Conservation (phyloP, 2,113 vertebrate genomes). For the Trichechus manatus region DNA sequence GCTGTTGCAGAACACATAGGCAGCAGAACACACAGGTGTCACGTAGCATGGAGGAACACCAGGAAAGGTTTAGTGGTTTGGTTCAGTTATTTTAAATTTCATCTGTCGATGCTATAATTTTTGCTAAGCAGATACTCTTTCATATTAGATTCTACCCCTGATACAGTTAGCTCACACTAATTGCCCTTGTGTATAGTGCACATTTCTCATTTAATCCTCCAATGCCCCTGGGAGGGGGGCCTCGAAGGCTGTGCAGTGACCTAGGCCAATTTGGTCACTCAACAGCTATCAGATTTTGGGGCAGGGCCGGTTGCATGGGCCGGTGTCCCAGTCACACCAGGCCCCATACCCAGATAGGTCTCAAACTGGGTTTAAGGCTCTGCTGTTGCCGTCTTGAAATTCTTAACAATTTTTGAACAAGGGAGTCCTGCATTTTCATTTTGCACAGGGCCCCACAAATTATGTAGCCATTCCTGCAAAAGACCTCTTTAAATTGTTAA, state of each 20-base stretch:
- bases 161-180: not conserved
- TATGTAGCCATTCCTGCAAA: too few relatives aligned
- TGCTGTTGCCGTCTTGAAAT: too few relatives aligned
- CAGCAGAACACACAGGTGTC: too few relatives aligned
- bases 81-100: not conserved
- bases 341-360: not conserved
- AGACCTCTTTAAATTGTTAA: too few relatives aligned
- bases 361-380: not conserved
- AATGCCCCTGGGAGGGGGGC: not conserved
- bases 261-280: not conserved
- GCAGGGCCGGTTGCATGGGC: too few relatives aligned
- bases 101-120: not conserved
- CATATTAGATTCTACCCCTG: not conserved
- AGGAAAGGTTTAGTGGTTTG: not conserved
- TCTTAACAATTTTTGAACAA: too few relatives aligned
- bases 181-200: not conserved
- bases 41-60: not conserved
- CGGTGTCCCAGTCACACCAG: not conserved
- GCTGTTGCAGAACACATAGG: not conserved
- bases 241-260: not conserved
- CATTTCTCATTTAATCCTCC: not conserved
- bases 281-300: not conserved
- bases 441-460: not conserved
- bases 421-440: not conserved
- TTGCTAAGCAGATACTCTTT: not conserved